Percentiles rank a stretch among this genome's conserved stretches.
Conservation (phyloP, 2,888 invertebrate species). For the Papilio protenor region DNA sequence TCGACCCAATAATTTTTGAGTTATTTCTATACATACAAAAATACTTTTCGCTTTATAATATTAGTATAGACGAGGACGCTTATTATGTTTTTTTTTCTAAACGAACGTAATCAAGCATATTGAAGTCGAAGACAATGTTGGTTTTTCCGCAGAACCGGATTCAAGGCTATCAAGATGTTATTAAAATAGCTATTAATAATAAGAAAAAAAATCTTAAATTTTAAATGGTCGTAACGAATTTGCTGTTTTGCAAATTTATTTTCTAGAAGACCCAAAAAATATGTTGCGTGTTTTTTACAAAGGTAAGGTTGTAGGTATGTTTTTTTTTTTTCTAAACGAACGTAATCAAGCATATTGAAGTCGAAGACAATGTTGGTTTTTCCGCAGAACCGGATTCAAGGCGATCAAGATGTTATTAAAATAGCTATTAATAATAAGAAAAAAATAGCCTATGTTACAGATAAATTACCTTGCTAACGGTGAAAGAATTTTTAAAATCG, state of each 20-base stretch:
- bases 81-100: not conserved
- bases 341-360: constrained; percentile 2
- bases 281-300: not conserved
- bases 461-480: too few relatives aligned
- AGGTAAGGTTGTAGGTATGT: too few relatives aligned
- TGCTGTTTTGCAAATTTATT: not conserved
- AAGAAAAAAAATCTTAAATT: not conserved
- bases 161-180: constrained; percentile 12
- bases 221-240: not conserved
- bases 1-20: too few relatives aligned
- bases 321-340: not conserved
- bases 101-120: constrained; percentile 3
- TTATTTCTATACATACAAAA: too few relatives aligned
- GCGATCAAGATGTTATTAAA: not conserved
- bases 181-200: not conserved
- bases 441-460: too few relatives aligned
- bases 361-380: constrained; percentile 11
- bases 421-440: not conserved
- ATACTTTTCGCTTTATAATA: too few relatives aligned
- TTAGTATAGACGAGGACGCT: too few relatives aligned
- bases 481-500: too few relatives aligned
- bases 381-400: constrained; percentile 20
- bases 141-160: constrained; percentile 19
- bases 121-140: not conserved
- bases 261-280: not conserved